A percentile compares a stretch with the other conserved stretches of the same genome.
Conservation (phyloP, 2,113 vertebrate genomes). For the Sinocyclocheilus grahami region DNA sequence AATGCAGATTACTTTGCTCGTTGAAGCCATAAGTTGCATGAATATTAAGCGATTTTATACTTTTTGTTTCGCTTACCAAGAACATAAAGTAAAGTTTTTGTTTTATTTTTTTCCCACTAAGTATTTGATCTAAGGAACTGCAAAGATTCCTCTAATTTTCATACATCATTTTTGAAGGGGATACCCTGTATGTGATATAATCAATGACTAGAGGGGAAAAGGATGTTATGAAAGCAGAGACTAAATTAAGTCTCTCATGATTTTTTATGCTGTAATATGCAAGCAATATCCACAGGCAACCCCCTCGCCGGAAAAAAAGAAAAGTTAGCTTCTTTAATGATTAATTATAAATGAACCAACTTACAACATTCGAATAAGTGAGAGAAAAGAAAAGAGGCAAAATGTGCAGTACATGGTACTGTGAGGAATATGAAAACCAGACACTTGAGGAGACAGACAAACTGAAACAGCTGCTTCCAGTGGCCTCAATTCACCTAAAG, state of each 20-base stretch:
- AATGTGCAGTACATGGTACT: neutral
- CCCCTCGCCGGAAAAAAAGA: slow-evolving; percentile 53
- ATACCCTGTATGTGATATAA: slow-evolving; percentile 62
- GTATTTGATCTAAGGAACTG: slow-evolving; percentile 10
- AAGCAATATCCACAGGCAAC: slow-evolving; percentile 78
- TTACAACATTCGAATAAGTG: slow-evolving; percentile 77
- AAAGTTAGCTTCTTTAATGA: slow-evolving; percentile 74
- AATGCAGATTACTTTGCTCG: neutral
- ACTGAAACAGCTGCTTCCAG: slow-evolving; percentile 24
- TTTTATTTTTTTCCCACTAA: neutral
- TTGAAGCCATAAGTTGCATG: neutral
- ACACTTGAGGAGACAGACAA: slow-evolving; percentile 51
- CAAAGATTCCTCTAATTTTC: slow-evolving; percentile 46
- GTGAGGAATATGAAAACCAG: slow-evolving; percentile 51
- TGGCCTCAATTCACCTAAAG: slow-evolving; percentile 26
- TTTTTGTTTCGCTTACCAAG: neutral
- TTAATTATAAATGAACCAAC: slow-evolving; percentile 79
- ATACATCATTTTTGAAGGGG: slow-evolving; percentile 42
- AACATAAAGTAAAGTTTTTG: neutral
- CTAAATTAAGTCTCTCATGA: slow-evolving; percentile 67
- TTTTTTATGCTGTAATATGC: slow-evolving; percentile 69
- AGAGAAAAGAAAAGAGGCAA: slow-evolving; percentile 39
- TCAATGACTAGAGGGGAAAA: slow-evolving; percentile 47
- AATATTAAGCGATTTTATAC: neutral
- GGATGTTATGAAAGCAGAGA: slow-evolving; percentile 62